Evolutionary conservation across 1,140 invertebrate species (phyloP), one percentile per base, ranked within the genome.

Genomic region (Olivierus martensii): DNA sequence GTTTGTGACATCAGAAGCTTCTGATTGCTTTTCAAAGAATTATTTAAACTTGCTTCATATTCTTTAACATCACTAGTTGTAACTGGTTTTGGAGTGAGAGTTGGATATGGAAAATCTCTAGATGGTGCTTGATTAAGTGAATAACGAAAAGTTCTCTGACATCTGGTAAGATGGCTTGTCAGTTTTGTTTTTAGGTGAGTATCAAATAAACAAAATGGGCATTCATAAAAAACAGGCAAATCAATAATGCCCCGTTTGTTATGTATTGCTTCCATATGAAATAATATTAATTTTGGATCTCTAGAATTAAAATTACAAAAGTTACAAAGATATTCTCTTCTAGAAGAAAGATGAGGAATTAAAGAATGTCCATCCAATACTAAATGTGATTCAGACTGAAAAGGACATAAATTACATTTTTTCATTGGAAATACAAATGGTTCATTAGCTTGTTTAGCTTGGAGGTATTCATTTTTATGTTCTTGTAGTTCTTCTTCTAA

Each of bases 181-280:
- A 94, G 69, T 71, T 93, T 92, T n/a, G 84, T 83, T 69, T 93
- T 94, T 51, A 87, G 84, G 65, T 90, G 91, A 62, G 92, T 87
- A 67, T 95, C 91, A 64, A 92, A 95, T 1, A 87, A 83, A 75
- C 92, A 96, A 63, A 90, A 86, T 0, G 86, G 80, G 68, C 91
- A 96, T 62, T 93, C 87, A 69, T 91, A 90, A 65, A 85, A 86
- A 35, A 84, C 80, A 9, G 87, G 86, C 51, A 84, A 76, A 60
- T 92, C 87, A 38, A 94, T 69, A 55, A 83, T 77, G 11, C 84
- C 86, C 51, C 81, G 75, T 11, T 85, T 80, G 59, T 82, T 83
- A 67, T 97, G 91, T 61, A 87, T 79, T 0, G 80, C 79, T 63
- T 92, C 83, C 84, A 93, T 90, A 62, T 97, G 92, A 64, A 80